Evolutionary conservation across 2,797 vertebrate species (phyloP).

Genomic region (Schizopygopsis pylzovi): DNA sequence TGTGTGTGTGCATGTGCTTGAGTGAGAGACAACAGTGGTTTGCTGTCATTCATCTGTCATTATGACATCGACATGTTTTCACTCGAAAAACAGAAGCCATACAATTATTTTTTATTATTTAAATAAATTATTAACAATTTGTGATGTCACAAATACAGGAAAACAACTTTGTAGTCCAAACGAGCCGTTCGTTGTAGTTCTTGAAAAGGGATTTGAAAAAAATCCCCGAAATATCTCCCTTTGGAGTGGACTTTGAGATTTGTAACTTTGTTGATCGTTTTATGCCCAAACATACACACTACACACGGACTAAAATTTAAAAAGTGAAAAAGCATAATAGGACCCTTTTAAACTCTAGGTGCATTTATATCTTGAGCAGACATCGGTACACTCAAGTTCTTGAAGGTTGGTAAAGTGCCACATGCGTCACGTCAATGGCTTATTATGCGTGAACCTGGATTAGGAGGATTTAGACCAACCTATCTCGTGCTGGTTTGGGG

Average conservation of each 20-base stretch:
- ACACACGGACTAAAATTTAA: too few species aligned
- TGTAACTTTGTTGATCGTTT: too few species aligned
- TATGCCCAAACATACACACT: too few species aligned
- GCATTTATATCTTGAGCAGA: conserved; percentile 15
- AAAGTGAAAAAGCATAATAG: too few species aligned
- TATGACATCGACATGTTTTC: neutral
- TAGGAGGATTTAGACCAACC: conserved; percentile 48
- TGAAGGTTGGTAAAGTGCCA: conserved; percentile 23
- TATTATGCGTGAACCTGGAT: conserved; percentile 46
- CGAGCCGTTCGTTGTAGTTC: too few species aligned
- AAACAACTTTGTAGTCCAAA: too few species aligned
- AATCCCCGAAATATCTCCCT: too few species aligned
- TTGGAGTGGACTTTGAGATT: too few species aligned
- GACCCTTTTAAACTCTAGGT: neutral
- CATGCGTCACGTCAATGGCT: too few species aligned
- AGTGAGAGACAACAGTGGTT: conserved; percentile 31
- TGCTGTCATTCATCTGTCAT: conserved; percentile 36
- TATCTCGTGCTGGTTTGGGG: conserved; percentile 36
- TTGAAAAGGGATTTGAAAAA: too few species aligned
- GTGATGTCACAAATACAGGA: too few species aligned
- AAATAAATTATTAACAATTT: too few species aligned
- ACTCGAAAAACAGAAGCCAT: conserved; percentile 31
- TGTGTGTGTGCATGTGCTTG: conserved; percentile 1
- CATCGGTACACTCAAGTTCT: conserved; percentile 1
- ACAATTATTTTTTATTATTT: neutral